Percentiles rank a stretch among this genome's conserved stretches.
These are phyloP conservation scores for Mus spretus DNA, from an alignment of 2,797 vertebrate genomes.

Conservation along the genomic window DNA sequence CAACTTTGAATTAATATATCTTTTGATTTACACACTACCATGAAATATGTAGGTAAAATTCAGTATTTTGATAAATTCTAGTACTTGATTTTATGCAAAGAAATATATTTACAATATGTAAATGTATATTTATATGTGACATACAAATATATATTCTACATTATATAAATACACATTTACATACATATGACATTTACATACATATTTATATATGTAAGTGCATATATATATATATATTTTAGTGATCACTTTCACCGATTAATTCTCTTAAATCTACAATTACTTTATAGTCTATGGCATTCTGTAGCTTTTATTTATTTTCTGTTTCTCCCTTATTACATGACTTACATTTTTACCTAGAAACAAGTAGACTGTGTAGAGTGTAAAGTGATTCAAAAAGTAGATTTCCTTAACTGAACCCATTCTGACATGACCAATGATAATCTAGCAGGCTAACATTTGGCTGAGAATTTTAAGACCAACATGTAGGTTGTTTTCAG, in stretches of 20 bases:
- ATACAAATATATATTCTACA: too few species aligned
- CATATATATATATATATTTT: neutral
- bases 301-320: neutral
- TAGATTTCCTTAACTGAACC: neutral
- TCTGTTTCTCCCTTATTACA: neutral
- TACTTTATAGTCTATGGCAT: neutral
- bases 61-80: neutral
- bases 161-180: too few species aligned
- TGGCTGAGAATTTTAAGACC: neutral
- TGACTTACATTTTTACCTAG: neutral
- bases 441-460: too few species aligned
- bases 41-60: neutral
- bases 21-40: neutral
- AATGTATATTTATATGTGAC: too few species aligned
- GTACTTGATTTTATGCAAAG: neutral
- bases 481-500: neutral
- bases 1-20: neutral
- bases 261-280: neutral
- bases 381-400: too few species aligned
- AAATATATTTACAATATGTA: neutral
- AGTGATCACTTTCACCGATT: neutral
- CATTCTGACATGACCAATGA: neutral
- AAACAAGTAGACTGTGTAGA: neutral
- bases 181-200: too few species aligned
- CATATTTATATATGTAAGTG: neutral